Evolutionary conservation across 2,888 invertebrate species (phyloP), one percentile per base, ranked within the genome.

Genomic region (Polia nebulosa): DNA sequence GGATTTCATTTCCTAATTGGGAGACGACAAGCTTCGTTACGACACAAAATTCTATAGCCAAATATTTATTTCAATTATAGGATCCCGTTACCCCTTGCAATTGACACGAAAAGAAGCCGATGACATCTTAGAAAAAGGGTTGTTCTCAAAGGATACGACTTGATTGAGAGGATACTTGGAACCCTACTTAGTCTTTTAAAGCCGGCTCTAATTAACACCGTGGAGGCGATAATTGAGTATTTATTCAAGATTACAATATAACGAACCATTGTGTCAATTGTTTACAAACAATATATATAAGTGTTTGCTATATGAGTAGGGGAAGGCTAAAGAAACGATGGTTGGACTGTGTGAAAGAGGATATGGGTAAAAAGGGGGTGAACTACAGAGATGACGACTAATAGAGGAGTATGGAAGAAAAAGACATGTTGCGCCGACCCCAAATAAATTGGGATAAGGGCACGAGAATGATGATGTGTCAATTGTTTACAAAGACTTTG

Each of bases 41-140:
- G 74, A 90, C 90, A 90, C 90, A 91, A 90, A 93, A 93, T 93
- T 91, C 85, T 88, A 90, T 80, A 84, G 86, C 87, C 92, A 92
- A 94, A 94, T 94, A 94, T 94, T 94, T 94, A 94, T 93, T 92
- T 93, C 93, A 94, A 93, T 94, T 93, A 94, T 29, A 60, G 68
- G 69, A 58, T 66, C 74, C 85, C 82, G 78, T 74, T 56, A 51
- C 75, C 80, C 58, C 76, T 83, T 93, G 94, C 90, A 87, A 91
- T 92, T 93, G 94, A 94, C 94, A 91, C 88, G 89, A 84, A 92
- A 92, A 91, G 91, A 91, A 91, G 83, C 81, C 83, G 79, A 87
- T 92, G 94, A 93, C 93, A 93, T 93, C 90, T 82, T 85, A 83
- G 82, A 92, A 93, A 94, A 93, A 93, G 93, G 94, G 94, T 91